Percentiles rank a stretch among this genome's conserved stretches.
Conservation (phyloP, 2,113 vertebrate species). For the Erythrocebus patas region DNA sequence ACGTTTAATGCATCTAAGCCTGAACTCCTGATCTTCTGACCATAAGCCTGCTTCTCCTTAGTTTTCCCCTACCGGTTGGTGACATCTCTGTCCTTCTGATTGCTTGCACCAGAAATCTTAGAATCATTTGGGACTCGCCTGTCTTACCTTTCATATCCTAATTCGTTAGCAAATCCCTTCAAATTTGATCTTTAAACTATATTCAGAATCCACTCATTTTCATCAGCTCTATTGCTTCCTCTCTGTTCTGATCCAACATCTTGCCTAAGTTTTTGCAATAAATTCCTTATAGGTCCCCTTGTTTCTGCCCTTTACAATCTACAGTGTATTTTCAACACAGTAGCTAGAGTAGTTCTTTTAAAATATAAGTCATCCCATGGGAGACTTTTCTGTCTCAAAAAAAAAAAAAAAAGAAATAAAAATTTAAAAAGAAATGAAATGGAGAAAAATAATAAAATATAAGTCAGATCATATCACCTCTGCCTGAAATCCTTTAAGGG, state of each 20-base stretch:
- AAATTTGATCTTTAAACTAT: background rate
- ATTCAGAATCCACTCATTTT: background rate
- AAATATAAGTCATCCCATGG: background rate
- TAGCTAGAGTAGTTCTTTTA: constrained; percentile 33
- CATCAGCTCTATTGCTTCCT: background rate
- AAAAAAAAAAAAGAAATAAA: too few relatives aligned
- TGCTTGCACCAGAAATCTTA: background rate
- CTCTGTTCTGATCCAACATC: background rate
- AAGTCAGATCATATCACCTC: background rate
- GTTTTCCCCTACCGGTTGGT: background rate
- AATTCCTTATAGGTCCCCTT: background rate
- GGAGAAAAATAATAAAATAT: too few relatives aligned
- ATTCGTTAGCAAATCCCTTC: background rate
- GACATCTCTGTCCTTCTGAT: background rate
- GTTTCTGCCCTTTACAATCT: background rate
- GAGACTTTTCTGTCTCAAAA: too few relatives aligned
- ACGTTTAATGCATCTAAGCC: background rate
- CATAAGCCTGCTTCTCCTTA: background rate
- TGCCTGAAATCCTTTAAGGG: background rate
- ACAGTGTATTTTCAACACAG: background rate
- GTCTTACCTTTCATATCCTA: background rate
- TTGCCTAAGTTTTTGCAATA: background rate
- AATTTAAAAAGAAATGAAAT: too few relatives aligned
- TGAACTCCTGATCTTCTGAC: background rate
- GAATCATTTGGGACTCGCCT: background rate